Evolutionary conservation across 2,888 invertebrate species (phyloP), one percentile per base, ranked within the genome.

Genomic region (Orthosia incerta): DNA sequence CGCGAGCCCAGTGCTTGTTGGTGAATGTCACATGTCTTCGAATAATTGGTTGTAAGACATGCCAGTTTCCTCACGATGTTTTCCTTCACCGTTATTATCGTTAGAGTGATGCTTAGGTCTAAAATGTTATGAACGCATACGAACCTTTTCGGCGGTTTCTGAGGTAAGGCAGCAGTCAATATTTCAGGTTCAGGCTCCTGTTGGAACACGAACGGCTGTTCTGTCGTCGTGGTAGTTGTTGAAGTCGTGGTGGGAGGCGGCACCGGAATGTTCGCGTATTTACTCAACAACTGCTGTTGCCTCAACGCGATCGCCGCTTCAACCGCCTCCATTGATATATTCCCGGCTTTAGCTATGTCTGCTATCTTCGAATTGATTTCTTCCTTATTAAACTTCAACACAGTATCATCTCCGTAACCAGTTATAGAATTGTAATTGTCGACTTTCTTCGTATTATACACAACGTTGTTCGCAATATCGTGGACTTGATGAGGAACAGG

Each of bases 271-370:
- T 93, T 97, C 0, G 96, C 94, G 87, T 95, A 97, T 86, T 97
- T 97, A 63, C 96, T 97, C 88, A 97, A 89, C 79, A 98, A 89
- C 90, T 98, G 98, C 86, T 98, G 97, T 83, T 98, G 98, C 60
- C 97, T 95, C 84, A 97, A 93, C 7, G 97, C 95, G 68, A 98
- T 97, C 0, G 98, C 98, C 15, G 98, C 97, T 88, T 98, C 98
- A 4, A 98, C 97, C 12, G 98, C 97, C 75, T 98, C 98, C 89
- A 98, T 97, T 0, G 98, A 98, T 31, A 98, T 97, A 89, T 98
- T 98, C 20, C 98, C 98, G 9, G 98, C 98, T 74, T 97, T 97
- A 0, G 98, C 96, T 74, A 96, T 96, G 86, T 96, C 96, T 5
- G 94, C 94, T 80, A 96, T 96, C 89, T 96, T 96, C 5, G 93